phyloP scores from a whole-genome alignment of 2,888 invertebrate species.

The Alsophila aescularia region DNA sequence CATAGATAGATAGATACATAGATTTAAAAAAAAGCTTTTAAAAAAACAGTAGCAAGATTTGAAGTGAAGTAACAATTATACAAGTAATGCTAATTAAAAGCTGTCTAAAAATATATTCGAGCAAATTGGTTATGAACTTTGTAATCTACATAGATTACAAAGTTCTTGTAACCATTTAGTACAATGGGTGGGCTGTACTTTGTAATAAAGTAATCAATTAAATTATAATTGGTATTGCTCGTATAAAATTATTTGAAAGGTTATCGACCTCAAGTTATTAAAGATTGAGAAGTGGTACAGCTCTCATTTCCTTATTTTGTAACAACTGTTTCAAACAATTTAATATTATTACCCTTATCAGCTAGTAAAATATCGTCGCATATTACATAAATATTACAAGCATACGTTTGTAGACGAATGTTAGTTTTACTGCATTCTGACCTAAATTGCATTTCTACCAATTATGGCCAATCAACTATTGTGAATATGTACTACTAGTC shows the following conservation, averaged over 20 bases:
- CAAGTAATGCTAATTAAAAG: too few species aligned
- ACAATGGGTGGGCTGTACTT: too few species aligned
- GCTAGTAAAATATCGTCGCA: slow-evolving; percentile 13
- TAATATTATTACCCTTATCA: slow-evolving; percentile 23
- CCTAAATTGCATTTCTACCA: slow-evolving; percentile 50
- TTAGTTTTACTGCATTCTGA: slow-evolving; percentile 46
- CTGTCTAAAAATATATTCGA: too few species aligned
- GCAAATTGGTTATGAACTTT: too few species aligned
- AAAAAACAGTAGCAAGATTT: too few species aligned
- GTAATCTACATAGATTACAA: too few species aligned
- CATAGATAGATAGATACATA: too few species aligned
- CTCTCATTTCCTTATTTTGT: slow-evolving; percentile 18
- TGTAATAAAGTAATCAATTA: too few species aligned
- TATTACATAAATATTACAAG: slow-evolving; percentile 25
- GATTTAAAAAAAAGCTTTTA: too few species aligned
- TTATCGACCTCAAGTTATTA: not conserved
- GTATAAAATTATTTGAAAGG: not conserved
- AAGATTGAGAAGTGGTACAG: slow-evolving; percentile 1
- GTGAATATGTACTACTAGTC: slow-evolving; percentile 38
- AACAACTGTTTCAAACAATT: slow-evolving; percentile 7
- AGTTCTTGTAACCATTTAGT: too few species aligned
- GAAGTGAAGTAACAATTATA: too few species aligned
- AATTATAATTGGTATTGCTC: too few species aligned
- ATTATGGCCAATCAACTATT: slow-evolving; percentile 40
- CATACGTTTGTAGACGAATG: slow-evolving; percentile 19